Percentiles rank a stretch among this genome's conserved stretches.
These are phyloP conservation scores for Odontesthes bonariensis DNA, from an alignment of 2,113 vertebrate species.

Conservation along the genomic window DNA sequence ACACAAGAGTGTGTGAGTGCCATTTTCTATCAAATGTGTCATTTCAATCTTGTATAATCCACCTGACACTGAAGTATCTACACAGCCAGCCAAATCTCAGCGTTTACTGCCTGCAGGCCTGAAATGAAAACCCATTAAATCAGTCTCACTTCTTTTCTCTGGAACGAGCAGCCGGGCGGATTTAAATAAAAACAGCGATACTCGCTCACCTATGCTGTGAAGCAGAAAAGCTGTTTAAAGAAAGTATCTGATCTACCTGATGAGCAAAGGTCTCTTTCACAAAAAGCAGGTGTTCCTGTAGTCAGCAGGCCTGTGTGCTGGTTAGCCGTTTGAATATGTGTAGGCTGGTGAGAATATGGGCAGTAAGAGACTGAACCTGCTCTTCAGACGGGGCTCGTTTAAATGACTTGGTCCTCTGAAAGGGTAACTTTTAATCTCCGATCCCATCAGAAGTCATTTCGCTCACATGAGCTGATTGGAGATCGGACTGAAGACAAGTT, in stretches of 20 bases:
- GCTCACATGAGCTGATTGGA: no score
- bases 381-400: no score
- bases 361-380: no score
- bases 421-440: no score
- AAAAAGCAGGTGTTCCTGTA: no score
- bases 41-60: slow-evolving; percentile 24
- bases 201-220: neutral
- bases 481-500: no score
- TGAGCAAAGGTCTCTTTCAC: neutral
- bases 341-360: no score
- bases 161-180: slow-evolving; percentile 6
- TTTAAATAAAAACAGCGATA: neutral
- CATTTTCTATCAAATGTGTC: neutral
- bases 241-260: neutral
- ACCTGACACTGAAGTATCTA: slow-evolving; percentile 13
- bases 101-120: slow-evolving; percentile 32
- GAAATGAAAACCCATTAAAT: slow-evolving; percentile 47
- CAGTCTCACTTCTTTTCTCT: slow-evolving; percentile 10
- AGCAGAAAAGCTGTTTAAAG: slow-evolving; percentile 3
- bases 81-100: slow-evolving; percentile 5
- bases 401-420: no score
- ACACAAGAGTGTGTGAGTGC: neutral
- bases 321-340: no score
- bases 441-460: no score
- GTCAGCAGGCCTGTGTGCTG: no score